phyloP scores from a whole-genome alignment of 2,797 vertebrate genomes.

The Serranus cabrilla region DNA sequence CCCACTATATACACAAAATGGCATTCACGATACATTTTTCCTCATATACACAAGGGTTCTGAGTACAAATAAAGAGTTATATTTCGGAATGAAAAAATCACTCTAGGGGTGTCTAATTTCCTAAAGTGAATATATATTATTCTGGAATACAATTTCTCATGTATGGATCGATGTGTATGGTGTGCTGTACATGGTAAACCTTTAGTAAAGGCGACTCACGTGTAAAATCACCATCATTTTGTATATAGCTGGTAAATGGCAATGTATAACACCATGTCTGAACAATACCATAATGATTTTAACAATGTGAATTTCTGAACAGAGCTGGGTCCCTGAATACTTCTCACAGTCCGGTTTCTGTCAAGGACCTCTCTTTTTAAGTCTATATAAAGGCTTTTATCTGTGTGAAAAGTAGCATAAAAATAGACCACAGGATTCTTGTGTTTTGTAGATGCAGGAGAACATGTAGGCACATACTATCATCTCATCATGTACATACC shows the following conservation, averaged over 20 bases:
- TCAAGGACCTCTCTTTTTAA: background rate
- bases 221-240: conserved; percentile 54
- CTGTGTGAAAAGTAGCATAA: background rate
- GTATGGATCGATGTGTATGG: conserved; percentile 6
- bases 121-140: background rate
- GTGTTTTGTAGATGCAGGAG: conserved; percentile 28
- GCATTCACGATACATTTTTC: background rate
- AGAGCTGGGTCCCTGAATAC: background rate
- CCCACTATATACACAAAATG: conserved; percentile 21
- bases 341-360: conserved; percentile 1
- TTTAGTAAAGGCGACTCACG: conserved; percentile 53
- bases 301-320: background rate
- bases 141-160: conserved; percentile 30
- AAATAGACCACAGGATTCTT: conserved; percentile 7
- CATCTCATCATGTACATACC: conserved; percentile 32
- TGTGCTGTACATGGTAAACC: conserved; percentile 45
- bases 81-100: conserved; percentile 24
- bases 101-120: background rate
- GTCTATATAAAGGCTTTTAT: conserved; percentile 2
- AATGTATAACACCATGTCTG: background rate
- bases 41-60: background rate
- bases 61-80: conserved; percentile 11
- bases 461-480: conserved; percentile 60
- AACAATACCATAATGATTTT: background rate
- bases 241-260: conserved; percentile 13